Percentiles rank a stretch among this genome's conserved stretches.
phyloP scores from a whole-genome alignment of 2,797 vertebrate species.

The Podarcis lilfordi region DNA sequence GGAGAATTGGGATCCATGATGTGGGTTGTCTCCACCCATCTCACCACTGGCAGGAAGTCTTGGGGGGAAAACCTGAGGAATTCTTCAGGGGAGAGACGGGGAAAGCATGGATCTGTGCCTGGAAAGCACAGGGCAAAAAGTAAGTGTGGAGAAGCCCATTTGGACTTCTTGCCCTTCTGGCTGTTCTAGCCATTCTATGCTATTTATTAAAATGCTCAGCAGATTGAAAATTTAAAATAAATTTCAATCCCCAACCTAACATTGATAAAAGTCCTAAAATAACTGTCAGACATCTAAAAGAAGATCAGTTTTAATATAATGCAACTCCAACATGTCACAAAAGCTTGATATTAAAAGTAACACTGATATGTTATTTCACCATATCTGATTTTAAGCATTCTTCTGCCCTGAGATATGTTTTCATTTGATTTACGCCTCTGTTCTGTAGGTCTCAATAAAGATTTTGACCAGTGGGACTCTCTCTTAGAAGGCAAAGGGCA shows the following conservation, averaged over 20 bases:
- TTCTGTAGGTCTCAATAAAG: conserved; percentile 83
- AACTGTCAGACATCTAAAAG: neutral
- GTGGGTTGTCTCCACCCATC: no score
- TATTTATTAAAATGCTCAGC: neutral
- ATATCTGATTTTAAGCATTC: neutral
- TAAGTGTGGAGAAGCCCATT: no score
- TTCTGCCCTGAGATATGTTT: neutral
- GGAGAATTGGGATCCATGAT: no score
- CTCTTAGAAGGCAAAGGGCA: conserved; percentile 89
- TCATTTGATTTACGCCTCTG: conserved; percentile 8
- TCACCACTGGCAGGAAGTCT: no score
- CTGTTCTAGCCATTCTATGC: neutral
- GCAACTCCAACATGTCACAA: neutral
- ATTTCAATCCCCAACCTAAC: neutral
- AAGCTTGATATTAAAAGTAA: neutral
- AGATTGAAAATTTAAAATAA: neutral
- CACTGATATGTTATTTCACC: neutral
- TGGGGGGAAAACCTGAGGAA: no score
- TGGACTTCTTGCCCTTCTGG: neutral
- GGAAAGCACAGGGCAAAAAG: no score
- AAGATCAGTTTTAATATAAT: neutral
- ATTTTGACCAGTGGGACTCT: conserved; percentile 90
- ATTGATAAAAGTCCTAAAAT: neutral
- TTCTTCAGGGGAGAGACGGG: no score
- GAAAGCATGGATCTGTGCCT: no score